A percentile compares a stretch with the other conserved stretches of the same genome.
phyloP scores from a whole-genome alignment of 2,113 vertebrate species.

The Pseudonaja textilis region DNA sequence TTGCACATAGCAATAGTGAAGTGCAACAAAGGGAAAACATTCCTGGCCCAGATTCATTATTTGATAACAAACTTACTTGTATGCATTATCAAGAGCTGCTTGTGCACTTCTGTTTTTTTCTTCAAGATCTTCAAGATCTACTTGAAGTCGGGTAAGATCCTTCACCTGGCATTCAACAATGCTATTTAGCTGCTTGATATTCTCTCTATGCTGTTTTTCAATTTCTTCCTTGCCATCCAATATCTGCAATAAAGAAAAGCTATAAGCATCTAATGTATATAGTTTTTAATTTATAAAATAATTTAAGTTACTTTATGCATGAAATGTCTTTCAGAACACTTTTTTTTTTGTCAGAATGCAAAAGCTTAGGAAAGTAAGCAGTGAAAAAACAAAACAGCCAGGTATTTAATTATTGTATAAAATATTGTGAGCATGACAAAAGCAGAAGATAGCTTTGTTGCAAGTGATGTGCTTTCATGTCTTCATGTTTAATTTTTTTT shows the following conservation, averaged over 20 bases:
- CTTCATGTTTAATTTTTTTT: not conserved
- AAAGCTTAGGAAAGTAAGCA: not conserved
- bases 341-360: not conserved
- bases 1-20: not conserved
- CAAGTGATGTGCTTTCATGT: not conserved
- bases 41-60: not conserved
- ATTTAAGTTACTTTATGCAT: not conserved
- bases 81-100: slow-evolving; percentile 87
- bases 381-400: not conserved
- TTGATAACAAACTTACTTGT: slow-evolving; percentile 75
- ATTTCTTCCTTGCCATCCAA: slow-evolving; percentile 95
- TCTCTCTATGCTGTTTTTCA: slow-evolving; percentile 94
- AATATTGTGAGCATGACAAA: not conserved
- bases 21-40: not conserved
- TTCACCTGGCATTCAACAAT: slow-evolving; percentile 91
- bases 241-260: slow-evolving; percentile 70
- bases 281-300: not conserved
- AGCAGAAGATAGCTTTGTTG: not conserved
- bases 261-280: slow-evolving; percentile 5
- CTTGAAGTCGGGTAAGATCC: slow-evolving; percentile 79
- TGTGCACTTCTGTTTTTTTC: slow-evolving; percentile 90
- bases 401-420: not conserved
- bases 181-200: slow-evolving; percentile 88
- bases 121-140: slow-evolving; percentile 81
- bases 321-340: not conserved